Evolutionary conservation across 2,113 vertebrate species (phyloP).

Genomic region (Sminthopsis crassicaudata): DNA sequence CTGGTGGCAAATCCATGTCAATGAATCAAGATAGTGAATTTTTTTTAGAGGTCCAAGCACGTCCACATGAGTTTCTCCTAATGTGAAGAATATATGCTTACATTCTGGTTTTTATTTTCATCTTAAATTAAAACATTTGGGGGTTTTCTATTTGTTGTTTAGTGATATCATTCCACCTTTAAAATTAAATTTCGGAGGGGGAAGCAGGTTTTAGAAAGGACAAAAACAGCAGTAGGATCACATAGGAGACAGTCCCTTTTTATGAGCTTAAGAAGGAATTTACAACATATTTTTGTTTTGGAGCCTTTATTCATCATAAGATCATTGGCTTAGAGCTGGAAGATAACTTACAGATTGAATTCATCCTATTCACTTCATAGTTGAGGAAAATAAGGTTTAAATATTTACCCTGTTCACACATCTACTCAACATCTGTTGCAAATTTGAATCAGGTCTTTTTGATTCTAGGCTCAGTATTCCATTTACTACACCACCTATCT

Average conservation of each 20-base stretch:
- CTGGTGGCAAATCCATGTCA: conserved; percentile 29
- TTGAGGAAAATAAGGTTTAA: neutral
- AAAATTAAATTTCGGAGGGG: conserved; percentile 45
- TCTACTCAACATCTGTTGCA: neutral
- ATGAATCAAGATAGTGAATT: conserved; percentile 39
- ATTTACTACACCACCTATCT: neutral
- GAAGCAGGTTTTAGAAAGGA: neutral
- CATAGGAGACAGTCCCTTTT: conserved; percentile 32
- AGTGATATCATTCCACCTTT: conserved; percentile 49
- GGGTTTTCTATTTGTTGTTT: conserved; percentile 1
- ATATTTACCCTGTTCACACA: neutral
- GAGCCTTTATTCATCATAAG: conserved; percentile 39
- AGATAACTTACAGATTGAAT: neutral
- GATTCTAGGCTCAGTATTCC: neutral
- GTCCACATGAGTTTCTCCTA: neutral
- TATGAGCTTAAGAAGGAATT: conserved; percentile 62
- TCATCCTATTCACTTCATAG: neutral
- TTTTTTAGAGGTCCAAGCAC: neutral
- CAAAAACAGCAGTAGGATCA: conserved; percentile 56
- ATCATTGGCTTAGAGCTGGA: neutral
- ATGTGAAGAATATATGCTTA: conserved; percentile 16
- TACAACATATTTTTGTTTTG: conserved; percentile 35
- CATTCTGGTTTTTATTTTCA: neutral
- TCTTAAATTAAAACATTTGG: conserved; percentile 38
- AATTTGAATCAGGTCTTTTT: neutral